Base-by-base conservation (phyloP, 1,140 invertebrate species). In the Littorina saxatilis region DNA sequence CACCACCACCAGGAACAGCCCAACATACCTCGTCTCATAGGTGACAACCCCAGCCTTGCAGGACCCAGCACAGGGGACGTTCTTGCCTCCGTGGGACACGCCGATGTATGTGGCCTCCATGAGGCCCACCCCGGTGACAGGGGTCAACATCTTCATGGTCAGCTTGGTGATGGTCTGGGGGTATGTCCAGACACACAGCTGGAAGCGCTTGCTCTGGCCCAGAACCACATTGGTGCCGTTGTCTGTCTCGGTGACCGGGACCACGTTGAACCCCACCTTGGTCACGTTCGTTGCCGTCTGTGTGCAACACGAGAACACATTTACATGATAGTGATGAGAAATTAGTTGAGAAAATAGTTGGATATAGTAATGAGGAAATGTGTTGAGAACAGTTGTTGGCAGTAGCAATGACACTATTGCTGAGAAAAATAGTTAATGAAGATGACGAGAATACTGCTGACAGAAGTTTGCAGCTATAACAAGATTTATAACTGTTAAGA, bases 71-170 rank as follows among this genome's bases (percentile, higher is more conserved):
- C 87, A 87, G 11, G 84, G 85, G 20, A 88, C 77, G 81, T 86
- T 87, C 13, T 79, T 72, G 17, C 87, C 86, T 11, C 79, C 82
- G 32, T 50, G 50, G 20, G 82, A 73, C 0, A 87, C 61, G 13
- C 83, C 83, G 37, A 84, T 74, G 58, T 83, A 82, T 39, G 82
- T 58, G 4, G 85, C 73, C 63, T 88, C 86, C 77, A 88, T 70
- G 13, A 78, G 32, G 32, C 80, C 68, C 17, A 39, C 0, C 13
- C 61, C 40, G 47, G 27, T 32, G 0, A 74, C 37, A 7, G 86
- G 77, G 11, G 85, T 82, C 1, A 83, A 50, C 20, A 85, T 68
- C 35, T 81, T 84, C 0, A 86, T 81, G 7, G 79, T 63, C 61
- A 87, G 66, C 15, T 84, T 74, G 52, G 82, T 83, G 52, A 43